These are phyloP conservation scores for Salvelinus fontinalis DNA, from an alignment of 2,113 vertebrate genomes.

Conservation along the genomic window DNA sequence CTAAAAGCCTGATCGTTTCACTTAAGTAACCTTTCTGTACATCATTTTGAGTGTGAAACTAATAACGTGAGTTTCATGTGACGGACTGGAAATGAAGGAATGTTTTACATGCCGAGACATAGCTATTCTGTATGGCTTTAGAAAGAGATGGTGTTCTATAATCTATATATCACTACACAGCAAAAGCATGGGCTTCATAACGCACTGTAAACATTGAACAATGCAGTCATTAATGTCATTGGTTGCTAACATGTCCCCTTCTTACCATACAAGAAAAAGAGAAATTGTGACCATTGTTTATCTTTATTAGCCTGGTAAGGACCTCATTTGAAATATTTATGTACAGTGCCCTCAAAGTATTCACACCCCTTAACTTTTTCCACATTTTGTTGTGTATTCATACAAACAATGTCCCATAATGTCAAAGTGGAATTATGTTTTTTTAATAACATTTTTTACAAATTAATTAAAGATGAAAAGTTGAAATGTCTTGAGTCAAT, in stretches of 20 bases:
- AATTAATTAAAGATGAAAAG: too few relatives aligned
- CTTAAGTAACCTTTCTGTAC: constrained; percentile 65
- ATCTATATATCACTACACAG: constrained; percentile 46
- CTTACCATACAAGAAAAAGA: constrained; percentile 6
- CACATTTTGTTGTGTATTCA: too few relatives aligned
- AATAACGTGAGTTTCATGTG: constrained; percentile 58
- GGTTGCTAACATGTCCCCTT: background rate
- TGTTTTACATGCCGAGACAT: background rate
- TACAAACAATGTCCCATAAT: too few relatives aligned
- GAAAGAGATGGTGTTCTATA: constrained; percentile 16
- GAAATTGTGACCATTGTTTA: constrained; percentile 15
- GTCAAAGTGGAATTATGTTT: too few relatives aligned
- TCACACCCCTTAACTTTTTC: too few relatives aligned
- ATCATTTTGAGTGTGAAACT: constrained; percentile 66
- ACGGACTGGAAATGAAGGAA: constrained; percentile 48
- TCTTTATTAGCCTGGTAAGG: constrained; percentile 36
- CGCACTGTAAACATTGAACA: constrained; percentile 23
- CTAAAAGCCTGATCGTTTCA: constrained; percentile 60
- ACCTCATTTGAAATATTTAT: constrained; percentile 10
- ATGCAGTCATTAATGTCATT: constrained; percentile 42
- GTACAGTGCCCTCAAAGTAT: background rate
- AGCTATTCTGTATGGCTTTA: constrained; percentile 9
- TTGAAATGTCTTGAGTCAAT: too few relatives aligned
- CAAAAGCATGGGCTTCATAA: constrained; percentile 10
- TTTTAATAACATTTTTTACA: too few relatives aligned